Percentiles rank a stretch among this genome's conserved stretches.
phyloP scores from a whole-genome alignment of 2,888 invertebrate species.

The Aquatica leii region DNA sequence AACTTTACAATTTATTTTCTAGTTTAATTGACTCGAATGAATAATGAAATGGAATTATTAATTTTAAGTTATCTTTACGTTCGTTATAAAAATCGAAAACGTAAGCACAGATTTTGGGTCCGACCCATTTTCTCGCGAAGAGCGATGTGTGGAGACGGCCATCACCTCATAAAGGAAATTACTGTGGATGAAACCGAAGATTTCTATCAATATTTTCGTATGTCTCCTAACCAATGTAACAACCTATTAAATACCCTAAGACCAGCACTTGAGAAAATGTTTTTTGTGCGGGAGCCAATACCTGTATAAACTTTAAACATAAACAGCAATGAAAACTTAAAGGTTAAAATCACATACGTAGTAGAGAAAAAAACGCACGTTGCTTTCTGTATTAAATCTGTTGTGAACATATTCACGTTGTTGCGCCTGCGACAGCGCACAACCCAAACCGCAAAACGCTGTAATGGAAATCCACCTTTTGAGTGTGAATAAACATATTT shows the following conservation, averaged over 20 bases:
- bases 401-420: no score
- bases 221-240: neutral
- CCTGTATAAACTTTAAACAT: neutral
- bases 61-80: neutral
- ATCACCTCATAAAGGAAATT: constrained; percentile 6
- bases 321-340: no score
- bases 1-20: neutral
- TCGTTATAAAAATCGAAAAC: neutral
- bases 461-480: no score
- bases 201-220: constrained; percentile 4
- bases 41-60: constrained; percentile 1
- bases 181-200: constrained; percentile 1
- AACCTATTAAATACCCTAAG: constrained; percentile 1
- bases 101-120: constrained; percentile 1
- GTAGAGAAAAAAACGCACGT: no score
- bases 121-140: constrained; percentile 8
- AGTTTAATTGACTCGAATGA: neutral
- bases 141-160: neutral
- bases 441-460: no score
- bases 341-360: no score
- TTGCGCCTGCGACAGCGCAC: no score
- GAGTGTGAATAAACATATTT: no score
- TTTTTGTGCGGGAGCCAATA: constrained; percentile 1
- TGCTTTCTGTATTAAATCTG: no score
- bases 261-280: neutral